Evolutionary conservation across 2,888 invertebrate species (phyloP).

Genomic region (Synanthedon myopaeformis): DNA sequence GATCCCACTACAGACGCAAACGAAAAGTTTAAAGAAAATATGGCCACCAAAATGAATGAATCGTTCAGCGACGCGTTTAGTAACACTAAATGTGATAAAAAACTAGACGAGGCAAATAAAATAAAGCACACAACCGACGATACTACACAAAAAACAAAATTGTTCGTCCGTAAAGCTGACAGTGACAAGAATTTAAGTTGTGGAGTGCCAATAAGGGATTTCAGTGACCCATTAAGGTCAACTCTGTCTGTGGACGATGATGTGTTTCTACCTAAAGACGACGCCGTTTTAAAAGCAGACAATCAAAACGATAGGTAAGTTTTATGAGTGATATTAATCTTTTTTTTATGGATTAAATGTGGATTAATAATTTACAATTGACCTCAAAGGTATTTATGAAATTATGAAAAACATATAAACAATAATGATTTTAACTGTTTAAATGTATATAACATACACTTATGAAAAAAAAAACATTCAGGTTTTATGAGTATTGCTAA

Average conservation of each 20-base stretch:
- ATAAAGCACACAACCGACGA: constrained; percentile 17
- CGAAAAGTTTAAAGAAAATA: neutral
- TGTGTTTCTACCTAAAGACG: constrained; percentile 56
- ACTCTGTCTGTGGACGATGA: constrained; percentile 57
- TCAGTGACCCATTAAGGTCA: constrained; percentile 84
- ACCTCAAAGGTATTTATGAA: neutral
- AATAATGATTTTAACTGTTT: too few relatives aligned
- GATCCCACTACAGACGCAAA: neutral
- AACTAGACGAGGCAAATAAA: neutral
- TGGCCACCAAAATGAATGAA: constrained; percentile 4
- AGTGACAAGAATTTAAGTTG: constrained; percentile 53
- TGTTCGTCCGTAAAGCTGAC: constrained; percentile 37
- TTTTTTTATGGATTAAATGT: neutral
- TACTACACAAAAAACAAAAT: constrained; percentile 29
- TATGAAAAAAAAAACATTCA: too few relatives aligned
- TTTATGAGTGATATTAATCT: neutral
- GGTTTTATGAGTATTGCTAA: too few relatives aligned
- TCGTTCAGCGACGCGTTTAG: neutral
- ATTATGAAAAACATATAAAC: neutral
- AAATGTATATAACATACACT: too few relatives aligned
- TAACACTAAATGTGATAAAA: neutral
- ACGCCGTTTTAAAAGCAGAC: constrained; percentile 45
- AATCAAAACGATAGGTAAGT: constrained; percentile 49
- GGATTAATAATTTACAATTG: neutral
- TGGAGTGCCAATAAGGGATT: constrained; percentile 76